Evolutionary conservation across 2,797 vertebrate species (phyloP).

Genomic region (Prionace glauca): DNA sequence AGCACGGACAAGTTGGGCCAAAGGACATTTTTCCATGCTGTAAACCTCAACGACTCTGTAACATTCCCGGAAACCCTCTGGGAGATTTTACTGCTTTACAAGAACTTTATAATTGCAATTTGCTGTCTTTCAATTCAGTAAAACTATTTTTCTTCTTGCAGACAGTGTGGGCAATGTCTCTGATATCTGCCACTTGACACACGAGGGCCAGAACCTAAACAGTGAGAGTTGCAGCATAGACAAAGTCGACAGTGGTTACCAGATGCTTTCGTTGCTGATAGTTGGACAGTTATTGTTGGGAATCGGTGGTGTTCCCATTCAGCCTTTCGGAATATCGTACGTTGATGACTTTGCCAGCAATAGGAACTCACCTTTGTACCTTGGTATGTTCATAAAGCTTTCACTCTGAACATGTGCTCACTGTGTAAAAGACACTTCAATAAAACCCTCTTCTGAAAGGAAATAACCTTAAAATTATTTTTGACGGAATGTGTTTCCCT

Average conservation of each 20-base stretch:
- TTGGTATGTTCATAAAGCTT: slow-evolving; percentile 60
- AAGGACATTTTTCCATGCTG: too few relatives aligned
- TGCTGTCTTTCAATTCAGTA: neutral
- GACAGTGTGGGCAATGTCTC: slow-evolving; percentile 47
- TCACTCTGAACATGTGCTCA: too few relatives aligned
- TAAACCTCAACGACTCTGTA: too few relatives aligned
- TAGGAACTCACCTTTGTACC: slow-evolving; percentile 82
- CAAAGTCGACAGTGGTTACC: slow-evolving; percentile 45
- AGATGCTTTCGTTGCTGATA: slow-evolving; percentile 70
- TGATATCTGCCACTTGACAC: slow-evolving; percentile 48
- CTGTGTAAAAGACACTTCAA: neutral
- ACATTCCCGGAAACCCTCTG: neutral
- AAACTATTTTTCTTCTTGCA: neutral
- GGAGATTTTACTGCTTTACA: neutral
- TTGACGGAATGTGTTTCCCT: too few relatives aligned
- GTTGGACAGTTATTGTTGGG: slow-evolving; percentile 78
- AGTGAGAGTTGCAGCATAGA: slow-evolving; percentile 52
- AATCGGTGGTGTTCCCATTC: slow-evolving; percentile 77
- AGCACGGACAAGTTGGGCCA: too few relatives aligned
- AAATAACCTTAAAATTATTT: too few relatives aligned
- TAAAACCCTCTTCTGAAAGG: neutral
- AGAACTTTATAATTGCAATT: neutral
- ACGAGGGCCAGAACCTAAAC: neutral
- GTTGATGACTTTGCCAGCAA: slow-evolving; percentile 81
- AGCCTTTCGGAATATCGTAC: slow-evolving; percentile 93